These are phyloP conservation scores for Platysternon megacephalum DNA, from an alignment of 2,113 vertebrate genomes.

Conservation along the genomic window DNA sequence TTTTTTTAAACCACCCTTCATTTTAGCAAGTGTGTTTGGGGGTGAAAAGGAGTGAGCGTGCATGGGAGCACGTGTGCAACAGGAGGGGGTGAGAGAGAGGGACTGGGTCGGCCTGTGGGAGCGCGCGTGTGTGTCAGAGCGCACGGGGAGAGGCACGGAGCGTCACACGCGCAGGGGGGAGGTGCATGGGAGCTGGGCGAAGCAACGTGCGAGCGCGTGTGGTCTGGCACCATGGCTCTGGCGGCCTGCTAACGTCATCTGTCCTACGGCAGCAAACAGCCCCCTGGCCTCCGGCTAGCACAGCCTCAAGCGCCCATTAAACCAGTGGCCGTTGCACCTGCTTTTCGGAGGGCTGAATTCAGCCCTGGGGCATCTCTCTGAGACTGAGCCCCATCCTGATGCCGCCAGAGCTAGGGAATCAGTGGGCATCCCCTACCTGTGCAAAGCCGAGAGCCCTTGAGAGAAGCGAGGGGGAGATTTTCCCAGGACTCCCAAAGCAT, in stretches of 20 bases:
- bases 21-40: not conserved
- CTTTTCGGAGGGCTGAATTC: not conserved
- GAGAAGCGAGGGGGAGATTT: not conserved
- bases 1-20: fast-evolving
- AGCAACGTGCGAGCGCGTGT: not conserved
- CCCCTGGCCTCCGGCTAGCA: not conserved
- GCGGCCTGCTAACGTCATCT: not conserved
- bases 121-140: fast-evolving
- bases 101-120: not conserved
- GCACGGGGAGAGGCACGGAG: not conserved
- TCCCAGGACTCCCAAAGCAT: not conserved
- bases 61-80: not conserved
- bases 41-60: not conserved
- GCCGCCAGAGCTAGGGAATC: not conserved
- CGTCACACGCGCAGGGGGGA: not conserved
- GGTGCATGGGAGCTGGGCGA: not conserved
- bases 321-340: not conserved
- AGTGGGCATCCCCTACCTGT: fast-evolving
- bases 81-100: not conserved
- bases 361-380: not conserved
- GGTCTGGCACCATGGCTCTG: not conserved
- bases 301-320: not conserved
- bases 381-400: not conserved
- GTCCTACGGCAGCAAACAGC: not conserved
- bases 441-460: fast-evolving